Conservation (phyloP, 2,113 vertebrate species). For the Stigmatopora argus region DNA sequence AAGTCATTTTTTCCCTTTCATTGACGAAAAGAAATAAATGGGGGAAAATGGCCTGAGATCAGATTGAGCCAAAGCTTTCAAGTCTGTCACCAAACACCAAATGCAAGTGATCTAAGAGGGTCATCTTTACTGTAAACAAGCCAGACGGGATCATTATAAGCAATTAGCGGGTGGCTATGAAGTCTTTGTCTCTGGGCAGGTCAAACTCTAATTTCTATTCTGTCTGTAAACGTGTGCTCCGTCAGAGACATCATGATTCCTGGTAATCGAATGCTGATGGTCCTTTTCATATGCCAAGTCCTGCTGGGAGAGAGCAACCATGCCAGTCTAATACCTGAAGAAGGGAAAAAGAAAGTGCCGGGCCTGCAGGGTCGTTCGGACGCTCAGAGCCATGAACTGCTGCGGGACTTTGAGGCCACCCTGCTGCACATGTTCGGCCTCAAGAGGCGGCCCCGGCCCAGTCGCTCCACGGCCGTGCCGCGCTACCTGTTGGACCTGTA, state of each 20-base stretch:
- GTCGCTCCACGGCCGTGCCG: conserved; percentile 82
- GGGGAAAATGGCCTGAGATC: background rate
- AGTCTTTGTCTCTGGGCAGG: background rate
- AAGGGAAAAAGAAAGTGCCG: conserved; percentile 91
- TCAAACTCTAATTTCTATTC: background rate
- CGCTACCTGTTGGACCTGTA: conserved; percentile 97
- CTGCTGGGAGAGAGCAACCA: conserved; percentile 95
- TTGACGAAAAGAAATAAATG: background rate
- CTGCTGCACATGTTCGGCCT: conserved; percentile 99
- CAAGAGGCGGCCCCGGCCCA: conserved; percentile 88
- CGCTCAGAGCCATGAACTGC: conserved; percentile 91
- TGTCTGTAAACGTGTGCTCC: conserved; percentile 28
- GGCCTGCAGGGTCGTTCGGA: conserved; percentile 85
- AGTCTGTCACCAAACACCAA: conserved; percentile 70
- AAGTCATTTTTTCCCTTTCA: too few relatives aligned
- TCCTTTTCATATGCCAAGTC: conserved; percentile 99
- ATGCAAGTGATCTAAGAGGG: conserved; percentile 69
- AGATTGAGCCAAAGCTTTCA: conserved; percentile 59
- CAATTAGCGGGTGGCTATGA: conserved; percentile 40
- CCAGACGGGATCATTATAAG: conserved; percentile 63
- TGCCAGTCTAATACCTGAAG: conserved; percentile 97
- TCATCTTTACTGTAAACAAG: conserved; percentile 76
- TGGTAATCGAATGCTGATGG: conserved; percentile 99
- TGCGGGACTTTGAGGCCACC: conserved; percentile 96
- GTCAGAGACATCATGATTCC: conserved; percentile 99